Conservation (phyloP, 2,888 invertebrate genomes). For the Agriopis marginaria region DNA sequence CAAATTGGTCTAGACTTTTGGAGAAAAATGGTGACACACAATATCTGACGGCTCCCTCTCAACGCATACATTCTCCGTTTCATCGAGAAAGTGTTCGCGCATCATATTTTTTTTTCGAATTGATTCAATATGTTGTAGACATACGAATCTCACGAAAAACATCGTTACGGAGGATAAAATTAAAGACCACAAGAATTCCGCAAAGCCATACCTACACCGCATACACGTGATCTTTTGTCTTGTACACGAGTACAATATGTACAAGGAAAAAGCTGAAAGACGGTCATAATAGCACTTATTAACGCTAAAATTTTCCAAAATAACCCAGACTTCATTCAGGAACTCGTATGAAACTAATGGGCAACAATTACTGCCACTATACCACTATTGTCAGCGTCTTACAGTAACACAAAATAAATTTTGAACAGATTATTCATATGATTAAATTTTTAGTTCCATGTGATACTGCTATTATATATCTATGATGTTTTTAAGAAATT, state of each 20-base stretch:
- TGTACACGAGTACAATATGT: not conserved
- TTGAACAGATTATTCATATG: not conserved
- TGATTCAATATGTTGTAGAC: too few species aligned
- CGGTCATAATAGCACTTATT: slow-evolving; percentile 11
- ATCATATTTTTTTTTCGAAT: too few species aligned
- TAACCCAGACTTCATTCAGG: slow-evolving; percentile 15
- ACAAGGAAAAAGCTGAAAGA: slow-evolving; percentile 5
- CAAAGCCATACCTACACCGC: too few species aligned
- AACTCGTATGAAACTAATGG: slow-evolving; percentile 1
- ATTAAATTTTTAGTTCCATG: not conserved
- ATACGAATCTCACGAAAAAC: too few species aligned
- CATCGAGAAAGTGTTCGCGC: too few species aligned
- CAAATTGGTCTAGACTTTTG: too few species aligned
- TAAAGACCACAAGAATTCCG: not conserved
- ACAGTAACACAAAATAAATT: not conserved
- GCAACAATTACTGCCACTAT: too few species aligned
- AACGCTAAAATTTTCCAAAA: slow-evolving; percentile 16
- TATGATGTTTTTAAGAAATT: too few species aligned
- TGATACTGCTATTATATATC: too few species aligned
- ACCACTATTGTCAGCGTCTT: slow-evolving; percentile 5
- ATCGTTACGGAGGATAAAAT: not conserved
- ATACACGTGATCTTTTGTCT: slow-evolving; percentile 14
- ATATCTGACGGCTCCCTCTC: too few species aligned
- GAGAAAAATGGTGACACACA: too few species aligned
- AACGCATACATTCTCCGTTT: too few species aligned